Evolutionary conservation across 1,140 invertebrate genomes (phyloP).

Genomic region (Bacillus rossius): DNA sequence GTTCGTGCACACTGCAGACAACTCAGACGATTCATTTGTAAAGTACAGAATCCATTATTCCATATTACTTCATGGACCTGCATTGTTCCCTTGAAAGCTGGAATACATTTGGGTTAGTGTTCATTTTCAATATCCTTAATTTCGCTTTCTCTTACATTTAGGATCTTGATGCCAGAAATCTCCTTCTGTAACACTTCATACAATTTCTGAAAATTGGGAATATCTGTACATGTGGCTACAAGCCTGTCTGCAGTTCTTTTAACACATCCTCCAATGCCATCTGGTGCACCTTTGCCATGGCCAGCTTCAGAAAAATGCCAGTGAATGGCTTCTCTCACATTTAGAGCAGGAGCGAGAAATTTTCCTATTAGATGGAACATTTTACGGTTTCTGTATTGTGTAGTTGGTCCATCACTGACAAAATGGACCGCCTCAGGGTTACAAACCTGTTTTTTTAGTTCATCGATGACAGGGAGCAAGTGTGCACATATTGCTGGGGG

Average conservation of each 20-base stretch:
- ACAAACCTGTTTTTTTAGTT: too few species aligned
- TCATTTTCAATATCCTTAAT: too few species aligned
- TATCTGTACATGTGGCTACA: conserved; percentile 32
- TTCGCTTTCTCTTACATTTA: too few species aligned
- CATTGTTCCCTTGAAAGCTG: too few species aligned
- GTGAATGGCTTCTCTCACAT: conserved; percentile 8
- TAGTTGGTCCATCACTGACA: background rate
- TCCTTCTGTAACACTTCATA: too few species aligned
- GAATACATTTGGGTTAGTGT: too few species aligned
- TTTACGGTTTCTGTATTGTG: conserved; percentile 17
- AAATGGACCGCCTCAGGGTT: too few species aligned
- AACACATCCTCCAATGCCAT: conserved; percentile 31
- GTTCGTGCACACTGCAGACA: too few species aligned
- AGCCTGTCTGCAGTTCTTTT: conserved; percentile 29
- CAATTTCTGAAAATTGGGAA: conserved; percentile 18
- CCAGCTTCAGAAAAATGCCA: conserved; percentile 42
- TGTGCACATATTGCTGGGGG: conserved; percentile 37
- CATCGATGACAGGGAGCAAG: conserved; percentile 28
- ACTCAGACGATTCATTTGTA: too few species aligned
- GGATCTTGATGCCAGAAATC: too few species aligned
- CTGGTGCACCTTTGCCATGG: conserved; percentile 43
- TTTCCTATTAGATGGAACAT: conserved; percentile 9
- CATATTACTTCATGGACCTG: too few species aligned
- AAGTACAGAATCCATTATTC: too few species aligned
- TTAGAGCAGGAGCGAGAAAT: background rate